Evolutionary conservation across 2,888 invertebrate genomes (phyloP), one percentile per base, ranked within the genome.

Genomic region (Allacma fusca): DNA sequence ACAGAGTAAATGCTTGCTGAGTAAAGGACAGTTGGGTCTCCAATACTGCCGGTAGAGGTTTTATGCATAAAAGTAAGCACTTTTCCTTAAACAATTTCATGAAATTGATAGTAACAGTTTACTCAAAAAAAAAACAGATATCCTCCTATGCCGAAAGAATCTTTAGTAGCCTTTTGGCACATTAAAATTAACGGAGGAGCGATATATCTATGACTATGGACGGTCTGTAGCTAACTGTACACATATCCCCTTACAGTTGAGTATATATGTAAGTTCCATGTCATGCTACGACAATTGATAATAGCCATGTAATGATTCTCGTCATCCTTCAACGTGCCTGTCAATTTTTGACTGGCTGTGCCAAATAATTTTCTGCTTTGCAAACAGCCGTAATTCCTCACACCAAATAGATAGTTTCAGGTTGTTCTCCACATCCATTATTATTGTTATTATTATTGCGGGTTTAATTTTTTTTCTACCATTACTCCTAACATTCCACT

Each of bases 311-410:
- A 65, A 74, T 74, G 26, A 74, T 74, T 50, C 65, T 74, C 74
- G 74, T 74, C 74, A 74, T 74, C 74, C 74, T 74, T 65, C 74
- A 65, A 24, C 44, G 43, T 74, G 23, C n/a, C 64, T 65, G 57
- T 71, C 57, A 59, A 34, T 72, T 50, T 62, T 70, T 50, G 26
- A 70, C 50, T 72, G 57, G n/a, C 73, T 62, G 16, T 73, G 73
- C 57, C 73, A 73, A 73, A 73, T 62, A 34, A 21, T 59, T 59
- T 29, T 62, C 73, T 24, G 16, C 43, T 24, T 44, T 26, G 50
- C 43, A 57, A 57, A 57, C 24, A 70, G 16, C 40, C 50, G 50
- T 50, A 50, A 12, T 50, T 50, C 50, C 50, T 50, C 19, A 19
- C 1, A 50, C 5, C 26, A 70, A 72, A 28, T 59, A 40, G 43